Base-by-base conservation (phyloP, 2,797 vertebrate species). In the Enteromius treurensis region DNA sequence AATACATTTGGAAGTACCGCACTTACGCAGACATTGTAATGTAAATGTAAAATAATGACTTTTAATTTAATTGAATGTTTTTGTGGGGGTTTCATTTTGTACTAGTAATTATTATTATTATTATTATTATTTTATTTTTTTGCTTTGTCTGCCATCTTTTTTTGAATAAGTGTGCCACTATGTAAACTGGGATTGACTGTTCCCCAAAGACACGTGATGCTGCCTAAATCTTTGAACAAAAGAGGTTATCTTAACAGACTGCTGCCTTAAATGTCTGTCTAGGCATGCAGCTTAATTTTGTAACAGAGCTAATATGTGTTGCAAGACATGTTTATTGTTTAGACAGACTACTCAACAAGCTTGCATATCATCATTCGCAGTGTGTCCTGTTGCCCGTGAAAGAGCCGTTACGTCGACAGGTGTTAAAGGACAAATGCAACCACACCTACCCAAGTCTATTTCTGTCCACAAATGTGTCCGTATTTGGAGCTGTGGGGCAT, bases 351-450 rank as follows among this genome's bases (percentile, higher is more conserved):
- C 47, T 65, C 32, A 58, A 45, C 55, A 62, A 64, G 19, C 26
- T 17, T n/a, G 53, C n/a, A 77, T 88, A 60, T 81, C 79, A 21
- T 79, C 65, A 85, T 82, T 84, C 70, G 81, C 68, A 67, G 78
- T 73, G 5, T 79, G 64, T 82, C 29, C 68, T 74, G 55, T 49
- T 77, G 65, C 77, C 64, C 84, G 85, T 76, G 82, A 86, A 86
- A 70, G 85, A 88, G 64, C 42, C 37, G 49, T 84, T 76, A 88
- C 82, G 77, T 83, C 76, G 53, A 89, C 87, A 87, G 79, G 87
- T 89, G 83, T 87, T 45, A 87, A 84, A 84, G 79, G 83, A 86
- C 81, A 85, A 79, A 84, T 87, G 82, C 74, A 55, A 75, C 84
- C 87, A 87, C 87, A 81, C 85, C 82, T 86, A 75, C n/a, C 65